These are phyloP conservation scores for Centropus unirufus DNA, from an alignment of 2,113 vertebrate genomes.

Conservation along the genomic window DNA sequence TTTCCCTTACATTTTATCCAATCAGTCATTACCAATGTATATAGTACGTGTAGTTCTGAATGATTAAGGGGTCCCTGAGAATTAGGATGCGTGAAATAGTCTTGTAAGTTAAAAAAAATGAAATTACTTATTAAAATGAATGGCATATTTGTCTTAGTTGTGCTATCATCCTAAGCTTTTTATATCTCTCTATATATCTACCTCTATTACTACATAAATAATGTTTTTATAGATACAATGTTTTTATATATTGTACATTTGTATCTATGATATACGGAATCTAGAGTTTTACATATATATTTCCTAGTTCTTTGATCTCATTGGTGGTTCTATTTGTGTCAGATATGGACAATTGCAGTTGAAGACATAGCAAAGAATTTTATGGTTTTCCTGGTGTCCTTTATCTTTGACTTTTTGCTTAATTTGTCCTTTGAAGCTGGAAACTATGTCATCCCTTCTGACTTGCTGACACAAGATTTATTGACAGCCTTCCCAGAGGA, in stretches of 20 bases:
- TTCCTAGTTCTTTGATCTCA: background rate
- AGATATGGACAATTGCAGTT: background rate
- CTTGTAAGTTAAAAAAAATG: background rate
- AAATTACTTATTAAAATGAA: background rate
- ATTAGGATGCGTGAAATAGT: background rate
- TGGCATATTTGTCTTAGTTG: background rate
- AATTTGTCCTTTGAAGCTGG: background rate
- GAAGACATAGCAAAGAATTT: background rate
- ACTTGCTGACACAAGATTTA: constrained; percentile 3
- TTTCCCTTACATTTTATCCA: background rate
- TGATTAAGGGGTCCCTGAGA: background rate
- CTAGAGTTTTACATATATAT: background rate
- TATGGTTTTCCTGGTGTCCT: background rate
- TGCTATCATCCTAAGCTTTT: background rate
- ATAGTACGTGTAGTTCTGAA: background rate
- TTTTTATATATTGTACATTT: background rate
- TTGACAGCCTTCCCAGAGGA: background rate
- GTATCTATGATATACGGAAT: background rate
- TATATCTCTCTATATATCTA: background rate
- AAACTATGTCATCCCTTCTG: background rate
- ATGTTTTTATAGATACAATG: background rate
- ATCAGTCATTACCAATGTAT: background rate
- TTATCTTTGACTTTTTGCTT: background rate
- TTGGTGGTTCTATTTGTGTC: background rate
- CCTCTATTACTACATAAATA: background rate